Evolutionary conservation across 1,140 invertebrate species (phyloP).

Genomic region (Zaprionus taronus): DNA sequence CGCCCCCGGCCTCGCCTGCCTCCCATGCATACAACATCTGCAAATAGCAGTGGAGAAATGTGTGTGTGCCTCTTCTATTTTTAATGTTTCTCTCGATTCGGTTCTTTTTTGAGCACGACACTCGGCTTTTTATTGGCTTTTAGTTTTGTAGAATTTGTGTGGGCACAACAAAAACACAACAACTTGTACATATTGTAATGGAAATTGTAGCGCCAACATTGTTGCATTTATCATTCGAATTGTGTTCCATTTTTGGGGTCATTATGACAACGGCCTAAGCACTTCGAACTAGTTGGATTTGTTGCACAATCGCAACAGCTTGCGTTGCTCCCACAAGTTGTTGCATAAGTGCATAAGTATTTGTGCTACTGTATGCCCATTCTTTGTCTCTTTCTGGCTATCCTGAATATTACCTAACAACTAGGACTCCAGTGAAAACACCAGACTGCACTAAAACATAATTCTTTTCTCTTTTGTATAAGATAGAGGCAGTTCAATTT

Average conservation of each 20-base stretch:
- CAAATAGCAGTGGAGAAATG: slow-evolving; percentile 13
- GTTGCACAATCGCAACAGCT: slow-evolving; percentile 6
- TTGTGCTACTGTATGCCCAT: neutral
- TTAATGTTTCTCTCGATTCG: slow-evolving; percentile 26
- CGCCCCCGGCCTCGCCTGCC: neutral
- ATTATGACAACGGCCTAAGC: slow-evolving; percentile 23
- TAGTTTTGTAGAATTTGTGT: slow-evolving; percentile 57
- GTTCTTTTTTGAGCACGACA: slow-evolving; percentile 34
- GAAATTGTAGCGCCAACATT: slow-evolving; percentile 65
- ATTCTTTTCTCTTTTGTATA: neutral
- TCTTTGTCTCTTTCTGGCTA: neutral
- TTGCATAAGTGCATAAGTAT: slow-evolving; percentile 1
- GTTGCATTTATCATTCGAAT: slow-evolving; percentile 40
- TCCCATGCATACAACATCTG: slow-evolving; percentile 13
- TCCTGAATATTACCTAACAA: neutral
- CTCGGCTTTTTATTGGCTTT: slow-evolving; percentile 66
- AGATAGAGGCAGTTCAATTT: neutral
- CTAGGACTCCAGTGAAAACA: neutral
- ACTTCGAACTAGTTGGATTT: neutral
- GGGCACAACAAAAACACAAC: slow-evolving; percentile 23
- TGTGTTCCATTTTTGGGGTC: slow-evolving; percentile 34
- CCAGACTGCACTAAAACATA: neutral
- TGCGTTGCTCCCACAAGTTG: neutral
- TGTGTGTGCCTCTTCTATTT: slow-evolving; percentile 21
- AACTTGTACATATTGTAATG: slow-evolving; percentile 59